Evolutionary conservation across 2,113 vertebrate genomes (phyloP).

Genomic region (human (Homo sapiens)): DNA sequence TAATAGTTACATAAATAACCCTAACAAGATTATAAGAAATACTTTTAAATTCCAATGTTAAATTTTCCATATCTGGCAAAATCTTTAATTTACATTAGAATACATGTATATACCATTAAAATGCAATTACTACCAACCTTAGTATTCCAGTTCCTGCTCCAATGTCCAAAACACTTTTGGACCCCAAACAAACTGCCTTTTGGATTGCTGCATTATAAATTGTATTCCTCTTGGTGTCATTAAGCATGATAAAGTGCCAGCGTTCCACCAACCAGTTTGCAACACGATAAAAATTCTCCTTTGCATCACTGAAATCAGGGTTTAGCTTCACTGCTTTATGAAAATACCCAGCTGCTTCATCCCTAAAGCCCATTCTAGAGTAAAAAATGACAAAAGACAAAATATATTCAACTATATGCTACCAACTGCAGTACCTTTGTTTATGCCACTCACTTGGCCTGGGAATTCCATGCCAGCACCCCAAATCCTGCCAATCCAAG

Average conservation of each 20-base stretch:
- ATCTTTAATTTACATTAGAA: neutral
- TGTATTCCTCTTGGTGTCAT: slow-evolving; percentile 92
- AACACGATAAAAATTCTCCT: slow-evolving; percentile 97
- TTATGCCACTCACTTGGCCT: neutral
- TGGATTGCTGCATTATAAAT: slow-evolving; percentile 94
- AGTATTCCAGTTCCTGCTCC: slow-evolving; percentile 98
- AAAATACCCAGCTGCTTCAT: slow-evolving; percentile 97
- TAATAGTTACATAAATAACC: neutral
- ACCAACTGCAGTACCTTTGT: neutral
- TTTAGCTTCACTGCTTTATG: slow-evolving; percentile 96
- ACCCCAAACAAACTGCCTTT: slow-evolving; percentile 89
- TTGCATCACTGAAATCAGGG: slow-evolving; percentile 93
- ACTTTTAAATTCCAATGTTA: slow-evolving; percentile 27
- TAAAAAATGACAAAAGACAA: slow-evolving; percentile 27
- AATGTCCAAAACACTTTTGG: slow-evolving; percentile 94
- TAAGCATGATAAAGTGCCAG: slow-evolving; percentile 99
- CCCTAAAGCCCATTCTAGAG: slow-evolving; percentile 95
- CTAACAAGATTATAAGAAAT: slow-evolving; percentile 30
- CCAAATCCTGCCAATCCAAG: neutral
- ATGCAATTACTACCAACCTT: slow-evolving; percentile 83
- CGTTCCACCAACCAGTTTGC: slow-evolving; percentile 99
- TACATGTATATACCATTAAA: neutral
- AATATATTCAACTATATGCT: neutral
- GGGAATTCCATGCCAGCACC: neutral
- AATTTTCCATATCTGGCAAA: slow-evolving; percentile 17